A percentile compares a stretch with the other conserved stretches of the same genome.
phyloP scores from a whole-genome alignment of 2,888 invertebrate species.

The Brenthis hecate region DNA sequence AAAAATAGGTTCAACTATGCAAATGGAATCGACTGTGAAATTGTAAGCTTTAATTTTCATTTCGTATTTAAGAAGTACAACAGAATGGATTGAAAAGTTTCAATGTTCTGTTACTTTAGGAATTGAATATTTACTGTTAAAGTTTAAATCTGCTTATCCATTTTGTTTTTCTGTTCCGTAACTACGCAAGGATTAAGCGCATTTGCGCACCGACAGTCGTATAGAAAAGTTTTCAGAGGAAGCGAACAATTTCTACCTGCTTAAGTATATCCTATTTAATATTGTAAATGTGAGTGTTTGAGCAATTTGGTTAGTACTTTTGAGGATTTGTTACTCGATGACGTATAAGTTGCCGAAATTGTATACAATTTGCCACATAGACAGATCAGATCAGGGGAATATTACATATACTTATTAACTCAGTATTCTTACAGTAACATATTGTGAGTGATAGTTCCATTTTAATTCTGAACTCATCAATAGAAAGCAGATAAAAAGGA shows the following conservation, averaged over 20 bases:
- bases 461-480: too few species aligned
- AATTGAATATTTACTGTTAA: slow-evolving; percentile 24
- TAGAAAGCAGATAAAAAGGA: too few species aligned
- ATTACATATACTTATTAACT: too few species aligned
- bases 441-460: too few species aligned
- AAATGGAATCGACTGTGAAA: not conserved
- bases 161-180: slow-evolving; percentile 8
- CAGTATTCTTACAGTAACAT: too few species aligned
- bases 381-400: too few species aligned
- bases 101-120: slow-evolving; percentile 16
- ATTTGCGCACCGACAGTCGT: slow-evolving; percentile 10
- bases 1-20: not conserved
- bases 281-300: too few species aligned
- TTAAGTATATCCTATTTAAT: too few species aligned
- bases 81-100: slow-evolving; percentile 10
- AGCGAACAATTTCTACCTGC: not conserved
- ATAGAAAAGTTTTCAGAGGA: not conserved
- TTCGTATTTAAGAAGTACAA: not conserved
- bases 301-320: too few species aligned
- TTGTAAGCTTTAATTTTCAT: slow-evolving; percentile 7
- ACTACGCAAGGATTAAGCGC: slow-evolving; percentile 14
- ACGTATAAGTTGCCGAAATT: too few species aligned
- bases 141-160: slow-evolving; percentile 23
- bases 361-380: too few species aligned
- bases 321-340: too few species aligned